phyloP scores from a whole-genome alignment of 2,888 invertebrate genomes.

The Sisyra terminalis region DNA sequence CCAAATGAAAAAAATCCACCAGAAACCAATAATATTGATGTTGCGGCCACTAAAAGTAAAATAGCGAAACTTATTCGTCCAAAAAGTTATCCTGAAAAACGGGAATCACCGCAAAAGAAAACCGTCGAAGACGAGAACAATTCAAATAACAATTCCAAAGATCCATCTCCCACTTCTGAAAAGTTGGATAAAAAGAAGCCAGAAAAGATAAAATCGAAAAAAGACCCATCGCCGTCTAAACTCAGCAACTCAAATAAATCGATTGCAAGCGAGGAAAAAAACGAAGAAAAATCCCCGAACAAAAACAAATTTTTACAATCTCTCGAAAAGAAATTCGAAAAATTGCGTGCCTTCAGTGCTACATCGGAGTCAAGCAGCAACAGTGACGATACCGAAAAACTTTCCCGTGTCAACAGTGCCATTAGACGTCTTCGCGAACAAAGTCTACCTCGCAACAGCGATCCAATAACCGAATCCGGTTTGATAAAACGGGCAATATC shows the following conservation, averaged over 20 bases:
- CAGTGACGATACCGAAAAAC: conserved; percentile 22
- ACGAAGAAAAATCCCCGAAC: conserved; percentile 18
- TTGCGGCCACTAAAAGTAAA: conserved; percentile 20
- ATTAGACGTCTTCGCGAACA: conserved; percentile 45
- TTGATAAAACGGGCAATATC: conserved; percentile 56
- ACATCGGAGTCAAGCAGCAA: conserved; percentile 21
- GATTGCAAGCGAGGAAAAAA: conserved; percentile 13
- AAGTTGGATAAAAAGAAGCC: conserved; percentile 9
- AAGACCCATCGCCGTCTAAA: conserved; percentile 15
- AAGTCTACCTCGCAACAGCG: conserved; percentile 39
- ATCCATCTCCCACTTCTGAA: not conserved
- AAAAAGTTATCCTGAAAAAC: conserved; percentile 37
- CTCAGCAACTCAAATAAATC: conserved; percentile 11
- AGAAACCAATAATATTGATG: conserved; percentile 3
- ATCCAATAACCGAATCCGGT: conserved; percentile 41
- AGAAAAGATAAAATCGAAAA: conserved; percentile 20
- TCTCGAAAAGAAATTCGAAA: conserved; percentile 62
- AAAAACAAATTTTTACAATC: conserved; percentile 49
- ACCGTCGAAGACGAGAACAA: not conserved
- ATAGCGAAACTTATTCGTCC: conserved; percentile 34
- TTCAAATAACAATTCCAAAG: not conserved
- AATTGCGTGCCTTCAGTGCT: conserved; percentile 33
- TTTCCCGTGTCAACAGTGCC: conserved; percentile 33
- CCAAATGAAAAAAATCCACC: not conserved
- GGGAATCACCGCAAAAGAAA: conserved; percentile 16